phyloP scores from a whole-genome alignment of 2,113 vertebrate genomes.

The Ictidomys tridecemlineatus region DNA sequence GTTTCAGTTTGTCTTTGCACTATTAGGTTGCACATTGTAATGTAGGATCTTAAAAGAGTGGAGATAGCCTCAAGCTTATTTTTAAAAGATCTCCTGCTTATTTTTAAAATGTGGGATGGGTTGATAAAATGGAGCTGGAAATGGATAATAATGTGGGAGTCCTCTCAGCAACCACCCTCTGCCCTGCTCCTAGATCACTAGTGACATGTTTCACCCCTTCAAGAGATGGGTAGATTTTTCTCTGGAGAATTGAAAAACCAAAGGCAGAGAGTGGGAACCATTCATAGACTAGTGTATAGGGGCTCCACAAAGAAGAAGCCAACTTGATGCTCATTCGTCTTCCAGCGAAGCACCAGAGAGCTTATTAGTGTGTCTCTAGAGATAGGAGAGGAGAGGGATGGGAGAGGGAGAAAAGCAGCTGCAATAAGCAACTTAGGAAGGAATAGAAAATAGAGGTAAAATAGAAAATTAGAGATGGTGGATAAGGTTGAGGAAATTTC shows the following conservation, averaged over 20 bases:
- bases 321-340: neutral
- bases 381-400: no score
- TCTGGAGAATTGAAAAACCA: neutral
- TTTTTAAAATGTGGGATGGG: neutral
- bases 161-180: neutral
- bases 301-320: neutral
- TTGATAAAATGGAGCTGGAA: neutral
- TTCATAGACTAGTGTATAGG: neutral
- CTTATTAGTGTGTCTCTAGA: neutral
- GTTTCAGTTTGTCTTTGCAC: neutral
- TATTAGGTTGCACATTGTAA: no score
- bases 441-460: neutral
- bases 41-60: neutral
- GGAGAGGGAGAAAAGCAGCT: neutral
- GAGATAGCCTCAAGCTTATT: neutral
- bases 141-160: neutral
- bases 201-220: neutral
- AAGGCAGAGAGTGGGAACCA: neutral
- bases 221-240: neutral
- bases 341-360: no score
- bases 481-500: neutral
- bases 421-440: neutral
- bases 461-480: neutral
- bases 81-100: neutral
- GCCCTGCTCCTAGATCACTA: neutral